Percentiles rank a stretch among this genome's conserved stretches.
Evolutionary conservation across 2,797 vertebrate species (phyloP).

Genomic region (Bovichtus variegatus): DNA sequence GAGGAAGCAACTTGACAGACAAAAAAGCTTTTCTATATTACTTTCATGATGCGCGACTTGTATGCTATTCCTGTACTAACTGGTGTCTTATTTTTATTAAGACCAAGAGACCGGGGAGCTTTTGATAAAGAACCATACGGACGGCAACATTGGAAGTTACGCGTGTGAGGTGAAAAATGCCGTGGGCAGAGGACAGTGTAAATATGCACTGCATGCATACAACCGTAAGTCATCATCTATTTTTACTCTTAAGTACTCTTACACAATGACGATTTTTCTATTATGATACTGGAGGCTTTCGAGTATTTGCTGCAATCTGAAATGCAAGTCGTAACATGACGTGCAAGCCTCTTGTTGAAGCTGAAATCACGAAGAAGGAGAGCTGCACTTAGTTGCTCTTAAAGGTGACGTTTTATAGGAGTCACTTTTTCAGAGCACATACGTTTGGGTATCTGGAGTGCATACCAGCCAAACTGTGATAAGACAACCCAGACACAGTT

Average conservation of each 20-base stretch:
- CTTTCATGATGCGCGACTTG: background rate
- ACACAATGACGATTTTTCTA: too few relatives aligned
- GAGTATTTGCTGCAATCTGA: constrained; percentile 17
- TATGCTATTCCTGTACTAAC: constrained; percentile 15
- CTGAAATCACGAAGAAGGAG: background rate
- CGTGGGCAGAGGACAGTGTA: constrained; percentile 87
- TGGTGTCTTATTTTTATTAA: constrained; percentile 58
- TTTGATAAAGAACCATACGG: constrained; percentile 86
- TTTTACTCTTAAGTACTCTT: constrained; percentile 31
- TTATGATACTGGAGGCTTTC: background rate
- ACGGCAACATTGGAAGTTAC: constrained; percentile 86
- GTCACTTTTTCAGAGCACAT: too few relatives aligned
- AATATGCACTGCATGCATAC: constrained; percentile 79
- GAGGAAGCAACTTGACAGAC: background rate
- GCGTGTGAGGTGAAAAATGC: constrained; percentile 88
- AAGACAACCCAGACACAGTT: too few relatives aligned
- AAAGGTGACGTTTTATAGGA: background rate
- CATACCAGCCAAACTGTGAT: too few relatives aligned
- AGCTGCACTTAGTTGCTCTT: constrained; percentile 31
- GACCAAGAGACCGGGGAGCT: constrained; percentile 86
- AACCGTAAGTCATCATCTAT: constrained; percentile 81
- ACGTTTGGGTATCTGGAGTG: too few relatives aligned
- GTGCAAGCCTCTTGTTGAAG: constrained; percentile 2
- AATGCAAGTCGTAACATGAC: background rate
- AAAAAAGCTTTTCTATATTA: background rate